Evolutionary conservation across 2,797 vertebrate genomes (phyloP).

Genomic region (Mareca strepera): DNA sequence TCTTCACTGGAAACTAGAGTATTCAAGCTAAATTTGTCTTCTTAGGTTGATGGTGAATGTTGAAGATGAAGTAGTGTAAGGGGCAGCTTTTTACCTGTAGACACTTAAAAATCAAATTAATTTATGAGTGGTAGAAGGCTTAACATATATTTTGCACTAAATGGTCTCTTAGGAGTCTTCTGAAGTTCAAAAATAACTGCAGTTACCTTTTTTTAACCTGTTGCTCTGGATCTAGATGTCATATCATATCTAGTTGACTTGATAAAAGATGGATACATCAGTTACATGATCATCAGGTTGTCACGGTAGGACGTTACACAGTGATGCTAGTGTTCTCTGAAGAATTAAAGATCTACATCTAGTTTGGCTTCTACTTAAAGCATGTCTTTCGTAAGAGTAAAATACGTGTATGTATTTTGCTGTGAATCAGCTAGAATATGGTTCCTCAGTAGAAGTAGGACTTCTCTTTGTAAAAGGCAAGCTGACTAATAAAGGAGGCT

Average conservation of each 20-base stretch:
- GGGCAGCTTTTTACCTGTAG: neutral
- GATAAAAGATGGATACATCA: accelerated
- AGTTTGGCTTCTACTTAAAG: neutral
- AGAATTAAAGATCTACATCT: neutral
- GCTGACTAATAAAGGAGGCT: neutral
- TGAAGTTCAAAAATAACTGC: neutral
- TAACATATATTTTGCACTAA: neutral
- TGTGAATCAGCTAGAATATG: neutral
- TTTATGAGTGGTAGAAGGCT: neutral
- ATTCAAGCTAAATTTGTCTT: neutral
- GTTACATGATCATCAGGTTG: accelerated
- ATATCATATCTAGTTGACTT: neutral
- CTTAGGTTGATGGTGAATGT: neutral
- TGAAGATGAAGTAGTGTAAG: neutral
- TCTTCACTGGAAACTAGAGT: neutral
- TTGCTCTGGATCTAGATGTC: neutral
- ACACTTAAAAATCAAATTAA: too few relatives aligned
- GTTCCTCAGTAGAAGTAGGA: neutral
- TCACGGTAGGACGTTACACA: neutral
- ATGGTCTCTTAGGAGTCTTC: neutral
- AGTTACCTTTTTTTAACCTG: neutral
- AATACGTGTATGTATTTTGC: neutral
- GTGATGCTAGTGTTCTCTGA: neutral
- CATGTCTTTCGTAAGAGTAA: neutral
- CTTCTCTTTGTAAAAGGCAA: neutral